Conservation (phyloP, 2,888 invertebrate genomes). For the Drosophila maculinotata region DNA sequence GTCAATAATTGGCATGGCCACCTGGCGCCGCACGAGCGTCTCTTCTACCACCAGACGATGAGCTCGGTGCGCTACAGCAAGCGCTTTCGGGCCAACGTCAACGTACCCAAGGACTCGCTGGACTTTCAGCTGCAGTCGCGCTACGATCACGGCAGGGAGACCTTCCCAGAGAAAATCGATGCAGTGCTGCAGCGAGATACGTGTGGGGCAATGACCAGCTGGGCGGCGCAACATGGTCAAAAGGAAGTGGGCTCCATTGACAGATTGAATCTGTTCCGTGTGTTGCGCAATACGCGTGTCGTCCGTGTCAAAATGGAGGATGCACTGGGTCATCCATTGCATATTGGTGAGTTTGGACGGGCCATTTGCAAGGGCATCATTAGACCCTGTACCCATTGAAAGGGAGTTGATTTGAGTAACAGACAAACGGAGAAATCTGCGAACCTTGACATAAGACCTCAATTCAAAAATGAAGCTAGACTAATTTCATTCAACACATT, state of each 20-base stretch:
- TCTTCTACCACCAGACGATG: slow-evolving; percentile 86
- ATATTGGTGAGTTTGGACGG: slow-evolving; percentile 78
- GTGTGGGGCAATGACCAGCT: slow-evolving; percentile 80
- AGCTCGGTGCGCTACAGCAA: slow-evolving; percentile 86
- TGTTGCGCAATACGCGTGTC: slow-evolving; percentile 87
- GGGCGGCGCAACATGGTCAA: slow-evolving; percentile 54
- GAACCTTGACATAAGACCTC: too few relatives aligned
- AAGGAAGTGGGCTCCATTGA: slow-evolving; percentile 54
- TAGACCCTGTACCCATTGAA: too few relatives aligned
- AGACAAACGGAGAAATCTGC: too few relatives aligned
- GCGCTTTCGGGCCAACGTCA: slow-evolving; percentile 81
- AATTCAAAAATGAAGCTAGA: too few relatives aligned
- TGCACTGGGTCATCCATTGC: slow-evolving; percentile 85
- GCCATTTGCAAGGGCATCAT: too few relatives aligned
- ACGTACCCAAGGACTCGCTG: slow-evolving; percentile 88
- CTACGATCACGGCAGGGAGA: slow-evolving; percentile 89
- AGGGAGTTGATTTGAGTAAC: too few relatives aligned
- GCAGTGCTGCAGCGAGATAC: slow-evolving; percentile 89
- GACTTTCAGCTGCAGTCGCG: slow-evolving; percentile 89
- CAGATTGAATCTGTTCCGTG: slow-evolving; percentile 86
- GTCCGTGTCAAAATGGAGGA: slow-evolving; percentile 82
- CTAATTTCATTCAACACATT: too few relatives aligned
- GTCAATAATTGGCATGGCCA: slow-evolving; percentile 82
- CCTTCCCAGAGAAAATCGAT: slow-evolving; percentile 88
- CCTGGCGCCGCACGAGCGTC: slow-evolving; percentile 85